These are phyloP conservation scores for Dinomys branickii DNA, from an alignment of 2,113 vertebrate species.

Conservation along the genomic window DNA sequence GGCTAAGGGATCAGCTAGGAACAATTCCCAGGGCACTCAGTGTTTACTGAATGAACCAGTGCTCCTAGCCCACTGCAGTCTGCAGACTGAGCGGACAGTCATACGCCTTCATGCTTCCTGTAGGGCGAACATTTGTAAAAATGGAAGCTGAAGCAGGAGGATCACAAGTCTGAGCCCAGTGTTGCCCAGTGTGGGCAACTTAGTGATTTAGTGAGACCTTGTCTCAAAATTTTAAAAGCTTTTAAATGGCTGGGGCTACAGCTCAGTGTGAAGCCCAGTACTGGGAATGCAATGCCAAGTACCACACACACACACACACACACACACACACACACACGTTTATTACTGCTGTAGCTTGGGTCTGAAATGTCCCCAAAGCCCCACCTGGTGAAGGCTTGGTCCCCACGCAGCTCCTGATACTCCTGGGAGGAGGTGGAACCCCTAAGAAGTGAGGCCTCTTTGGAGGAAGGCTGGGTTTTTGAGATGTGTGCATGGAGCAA, in stretches of 20 bases:
- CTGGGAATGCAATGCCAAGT: background rate
- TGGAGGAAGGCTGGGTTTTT: background rate
- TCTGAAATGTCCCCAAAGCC: background rate
- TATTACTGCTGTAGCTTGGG: background rate
- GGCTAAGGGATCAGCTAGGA: too few species aligned
- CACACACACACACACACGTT: background rate
- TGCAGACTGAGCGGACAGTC: background rate
- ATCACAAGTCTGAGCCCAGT: background rate
- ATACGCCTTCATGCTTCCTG: background rate
- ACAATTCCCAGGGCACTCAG: rapidly evolving
- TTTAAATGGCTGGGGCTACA: background rate
- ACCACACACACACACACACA: background rate
- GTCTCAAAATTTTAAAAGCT: background rate
- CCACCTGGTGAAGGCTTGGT: background rate
- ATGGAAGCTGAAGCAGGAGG: background rate
- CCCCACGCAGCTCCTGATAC: background rate
- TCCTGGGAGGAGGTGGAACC: background rate
- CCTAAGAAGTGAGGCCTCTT: background rate
- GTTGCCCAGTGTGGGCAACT: background rate
- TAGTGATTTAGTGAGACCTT: background rate
- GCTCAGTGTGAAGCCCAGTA: background rate
- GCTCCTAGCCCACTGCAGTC: background rate
- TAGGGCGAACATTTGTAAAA: background rate
- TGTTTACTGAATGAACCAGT: background rate
- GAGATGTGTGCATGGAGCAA: too few species aligned